These are phyloP conservation scores for Antennarius striatus DNA, from an alignment of 2,113 vertebrate genomes.

Conservation along the genomic window DNA sequence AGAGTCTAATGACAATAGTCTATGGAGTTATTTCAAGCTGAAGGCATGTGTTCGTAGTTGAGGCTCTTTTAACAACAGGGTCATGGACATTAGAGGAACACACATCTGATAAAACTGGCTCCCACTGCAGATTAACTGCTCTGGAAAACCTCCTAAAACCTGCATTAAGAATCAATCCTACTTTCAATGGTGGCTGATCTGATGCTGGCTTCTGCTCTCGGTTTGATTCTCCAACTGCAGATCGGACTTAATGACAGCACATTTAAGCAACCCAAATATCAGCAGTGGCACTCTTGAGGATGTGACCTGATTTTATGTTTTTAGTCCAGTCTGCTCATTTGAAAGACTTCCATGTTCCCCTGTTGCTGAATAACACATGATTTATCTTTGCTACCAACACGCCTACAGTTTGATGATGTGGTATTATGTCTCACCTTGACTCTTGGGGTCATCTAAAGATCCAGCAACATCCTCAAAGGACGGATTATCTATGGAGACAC, in stretches of 20 bases:
- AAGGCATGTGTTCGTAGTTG: slow-evolving; percentile 30
- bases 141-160: slow-evolving; percentile 50
- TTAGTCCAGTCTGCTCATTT: background rate
- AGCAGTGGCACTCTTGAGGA: slow-evolving; percentile 21
- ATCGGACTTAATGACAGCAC: slow-evolving; percentile 47
- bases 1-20: background rate
- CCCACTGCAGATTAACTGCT: slow-evolving; percentile 50
- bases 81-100: slow-evolving; percentile 40
- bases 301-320: slow-evolving; percentile 16
- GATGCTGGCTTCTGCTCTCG: slow-evolving; percentile 10
- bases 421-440: slow-evolving; percentile 84
- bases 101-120: slow-evolving; percentile 37
- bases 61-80: slow-evolving; percentile 45
- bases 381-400: background rate
- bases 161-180: slow-evolving; percentile 58
- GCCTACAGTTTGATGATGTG: background rate
- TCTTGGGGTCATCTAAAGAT: slow-evolving; percentile 87
- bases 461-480: slow-evolving; percentile 91
- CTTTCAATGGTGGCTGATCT: slow-evolving; percentile 36
- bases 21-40: background rate
- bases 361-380: background rate
- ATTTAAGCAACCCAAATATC: slow-evolving; percentile 43
- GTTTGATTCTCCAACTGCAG: slow-evolving; percentile 24
- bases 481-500: slow-evolving; percentile 80
- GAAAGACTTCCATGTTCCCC: background rate